Conservation (phyloP, 2,113 vertebrate species). For the Origma solitaria region DNA sequence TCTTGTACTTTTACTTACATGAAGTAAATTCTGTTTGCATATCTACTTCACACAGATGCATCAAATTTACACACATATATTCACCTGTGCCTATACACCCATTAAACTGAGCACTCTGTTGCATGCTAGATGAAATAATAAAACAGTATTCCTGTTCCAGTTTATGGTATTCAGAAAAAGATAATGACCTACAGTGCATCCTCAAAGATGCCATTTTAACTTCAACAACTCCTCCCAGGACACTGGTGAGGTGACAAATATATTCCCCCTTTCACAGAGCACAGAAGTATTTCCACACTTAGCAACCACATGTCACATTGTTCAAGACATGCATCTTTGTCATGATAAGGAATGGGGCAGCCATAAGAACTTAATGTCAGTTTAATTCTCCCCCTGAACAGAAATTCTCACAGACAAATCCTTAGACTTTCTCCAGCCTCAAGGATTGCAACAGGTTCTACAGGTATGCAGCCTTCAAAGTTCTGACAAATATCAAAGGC, state of each 20-base stretch:
- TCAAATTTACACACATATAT: background rate
- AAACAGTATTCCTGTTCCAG: background rate
- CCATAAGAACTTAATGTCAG: background rate
- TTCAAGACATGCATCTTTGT: background rate
- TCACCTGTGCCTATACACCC: rapidly evolving
- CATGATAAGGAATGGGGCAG: background rate
- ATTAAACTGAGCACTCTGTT: background rate
- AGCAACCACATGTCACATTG: background rate
- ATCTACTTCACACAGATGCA: background rate
- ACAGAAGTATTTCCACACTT: background rate
- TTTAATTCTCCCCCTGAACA: background rate
- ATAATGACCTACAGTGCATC: background rate
- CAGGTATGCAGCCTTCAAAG: background rate
- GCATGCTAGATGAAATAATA: background rate
- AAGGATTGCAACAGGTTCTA: background rate
- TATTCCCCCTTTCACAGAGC: background rate
- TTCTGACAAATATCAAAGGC: background rate
- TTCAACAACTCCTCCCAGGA: background rate
- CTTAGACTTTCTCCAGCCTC: background rate
- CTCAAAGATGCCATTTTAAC: background rate
- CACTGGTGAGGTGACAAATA: background rate
- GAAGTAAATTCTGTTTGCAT: background rate
- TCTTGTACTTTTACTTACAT: background rate
- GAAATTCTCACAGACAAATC: background rate
- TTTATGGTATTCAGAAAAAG: background rate